Conservation (phyloP, 2,888 invertebrate genomes). For the Meteorus colon region DNA sequence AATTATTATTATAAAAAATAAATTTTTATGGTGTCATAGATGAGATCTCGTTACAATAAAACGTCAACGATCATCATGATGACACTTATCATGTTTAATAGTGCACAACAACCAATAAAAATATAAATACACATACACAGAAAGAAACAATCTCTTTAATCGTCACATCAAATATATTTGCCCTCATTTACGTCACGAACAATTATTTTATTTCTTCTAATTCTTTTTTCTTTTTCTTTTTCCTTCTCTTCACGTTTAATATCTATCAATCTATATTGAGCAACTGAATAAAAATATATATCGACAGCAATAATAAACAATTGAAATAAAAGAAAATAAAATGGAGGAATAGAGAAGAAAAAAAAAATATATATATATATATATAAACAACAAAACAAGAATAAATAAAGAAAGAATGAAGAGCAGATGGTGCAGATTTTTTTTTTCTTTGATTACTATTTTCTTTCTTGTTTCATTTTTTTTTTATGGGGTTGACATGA, state of each 20-base stretch:
- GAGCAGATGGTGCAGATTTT: not conserved
- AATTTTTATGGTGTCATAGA: no score
- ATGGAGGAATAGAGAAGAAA: no score
- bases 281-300: not conserved
- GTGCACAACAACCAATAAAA: constrained; percentile 7
- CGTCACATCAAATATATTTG: constrained; percentile 3
- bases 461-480: not conserved
- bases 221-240: not conserved
- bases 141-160: not conserved
- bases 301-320: not conserved
- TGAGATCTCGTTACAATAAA: not conserved
- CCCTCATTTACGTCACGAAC: not conserved
- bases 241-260: no score
- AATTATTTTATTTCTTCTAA: not conserved
- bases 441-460: not conserved
- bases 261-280: no score
- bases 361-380: not conserved
- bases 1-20: no score
- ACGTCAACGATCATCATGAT: not conserved
- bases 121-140: not conserved
- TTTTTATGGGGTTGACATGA: not conserved
- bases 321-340: not conserved
- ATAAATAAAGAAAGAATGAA: not conserved
- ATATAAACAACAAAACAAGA: not conserved
- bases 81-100: not conserved